Conservation (phyloP, 2,113 vertebrate species). For the Pristiophorus japonicus region DNA sequence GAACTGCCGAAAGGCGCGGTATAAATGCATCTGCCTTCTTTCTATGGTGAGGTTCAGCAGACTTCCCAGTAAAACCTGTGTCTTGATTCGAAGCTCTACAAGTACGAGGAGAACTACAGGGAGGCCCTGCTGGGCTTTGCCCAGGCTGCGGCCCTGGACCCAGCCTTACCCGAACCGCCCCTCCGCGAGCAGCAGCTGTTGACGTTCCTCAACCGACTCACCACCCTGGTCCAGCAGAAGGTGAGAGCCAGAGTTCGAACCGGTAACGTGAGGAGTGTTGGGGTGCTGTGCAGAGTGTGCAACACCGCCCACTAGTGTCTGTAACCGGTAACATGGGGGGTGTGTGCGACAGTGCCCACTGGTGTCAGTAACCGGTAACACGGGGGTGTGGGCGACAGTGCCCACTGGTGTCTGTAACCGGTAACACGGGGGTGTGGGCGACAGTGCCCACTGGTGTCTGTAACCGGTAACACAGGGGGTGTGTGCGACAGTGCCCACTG, state of each 20-base stretch:
- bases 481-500: too few species aligned
- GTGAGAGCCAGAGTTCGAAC: conserved; percentile 44
- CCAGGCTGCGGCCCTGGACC: conserved; percentile 68
- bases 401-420: too few species aligned
- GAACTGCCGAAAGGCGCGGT: too few species aligned
- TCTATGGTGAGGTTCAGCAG: not conserved
- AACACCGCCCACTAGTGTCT: not conserved
- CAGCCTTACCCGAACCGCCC: conserved; percentile 65
- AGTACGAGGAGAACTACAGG: conserved; percentile 79
- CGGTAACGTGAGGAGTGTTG: not conserved
- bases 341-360: too few species aligned
- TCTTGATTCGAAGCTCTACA: conserved; percentile 58
- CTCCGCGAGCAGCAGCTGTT: conserved; percentile 69
- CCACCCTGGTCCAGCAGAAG: conserved; percentile 69
- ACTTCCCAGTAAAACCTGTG: not conserved
- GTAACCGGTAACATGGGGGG: not conserved
- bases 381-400: not conserved
- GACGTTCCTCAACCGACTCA: conserved; percentile 69
- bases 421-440: too few species aligned
- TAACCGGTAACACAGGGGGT: too few species aligned
- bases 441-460: too few species aligned
- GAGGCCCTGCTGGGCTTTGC: conserved; percentile 72
- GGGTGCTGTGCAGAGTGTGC: too few species aligned
- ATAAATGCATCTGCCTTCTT: not conserved
- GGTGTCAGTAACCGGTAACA: not conserved